Base-by-base conservation (phyloP, 2,797 vertebrate species). In the Delichon dasypus region DNA sequence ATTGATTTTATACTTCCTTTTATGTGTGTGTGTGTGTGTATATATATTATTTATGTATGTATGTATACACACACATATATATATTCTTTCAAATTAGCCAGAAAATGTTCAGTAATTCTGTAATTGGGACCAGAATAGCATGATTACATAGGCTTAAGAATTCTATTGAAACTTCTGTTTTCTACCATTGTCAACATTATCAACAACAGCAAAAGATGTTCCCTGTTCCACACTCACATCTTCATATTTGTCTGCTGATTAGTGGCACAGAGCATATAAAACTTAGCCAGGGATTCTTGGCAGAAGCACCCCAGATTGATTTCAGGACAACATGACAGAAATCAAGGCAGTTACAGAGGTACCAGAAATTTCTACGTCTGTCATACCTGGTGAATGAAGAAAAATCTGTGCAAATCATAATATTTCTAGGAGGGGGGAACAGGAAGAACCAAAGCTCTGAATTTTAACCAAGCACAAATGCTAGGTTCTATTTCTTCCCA, bases 41-140 rank as follows among this genome's bases (percentile, higher is more conserved):
- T 36, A 12, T 19, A 4, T 38, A 8, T 5, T 3, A n/a, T n/a
- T n/a, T n/a, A n/a, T n/a, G n/a, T 22, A 15, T n/a, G 5, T 13
- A 15, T 15, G 10, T 13, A 13, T 14, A 32, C 0, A 30, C 5
- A 67, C 0, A 15, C 6, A 3, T 5, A 5, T 1, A 40, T 25
- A n/a, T 25, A 36, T 62, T 61, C 7, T 78, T 77, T 71, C 61
- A 67, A 64, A 55, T 38, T 80, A 51, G 2, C 51, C 60, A 32
- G 29, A 67, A 89, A 85, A 79, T 36, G 51, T 4, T 90, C 19
- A 51, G 32, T 22, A 60, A 65, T 81, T 88, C 38, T 88, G 32
- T 53, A 57, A 20, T 0, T 80, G 36, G 30, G 30, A 72, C 21
- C 16, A 50, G 47, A 81, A 57, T 25, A 61, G 5, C 14, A 9